phyloP scores from a whole-genome alignment of 2,113 vertebrate genomes.

The Lates calcarifer region DNA sequence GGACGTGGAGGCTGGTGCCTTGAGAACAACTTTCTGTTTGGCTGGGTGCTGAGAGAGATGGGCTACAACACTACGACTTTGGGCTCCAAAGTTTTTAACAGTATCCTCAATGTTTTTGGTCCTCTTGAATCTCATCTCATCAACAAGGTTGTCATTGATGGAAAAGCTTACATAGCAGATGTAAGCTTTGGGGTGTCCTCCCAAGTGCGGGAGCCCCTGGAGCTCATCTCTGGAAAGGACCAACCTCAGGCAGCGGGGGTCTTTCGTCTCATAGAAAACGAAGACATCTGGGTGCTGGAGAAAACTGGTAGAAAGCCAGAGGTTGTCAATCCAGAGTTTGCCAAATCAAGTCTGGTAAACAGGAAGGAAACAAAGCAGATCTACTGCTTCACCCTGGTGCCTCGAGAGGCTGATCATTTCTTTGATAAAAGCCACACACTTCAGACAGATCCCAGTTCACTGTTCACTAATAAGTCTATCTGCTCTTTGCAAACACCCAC shows the following conservation, averaged over 20 bases:
- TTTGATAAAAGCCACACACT: conserved; percentile 65
- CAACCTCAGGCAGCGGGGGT: conserved; percentile 84
- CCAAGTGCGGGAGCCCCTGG: conserved; percentile 89
- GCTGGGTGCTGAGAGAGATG: conserved; percentile 88
- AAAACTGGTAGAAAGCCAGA: conserved; percentile 83
- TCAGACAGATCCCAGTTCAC: conserved; percentile 83
- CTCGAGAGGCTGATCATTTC: conserved; percentile 83
- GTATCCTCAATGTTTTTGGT: conserved; percentile 24
- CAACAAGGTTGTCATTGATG: conserved; percentile 81
- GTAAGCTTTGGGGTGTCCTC: conserved; percentile 86
- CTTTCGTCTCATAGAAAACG: conserved; percentile 84
- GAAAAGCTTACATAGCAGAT: conserved; percentile 85
- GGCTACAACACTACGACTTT: conserved; percentile 82
- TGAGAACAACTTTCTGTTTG: conserved; percentile 89
- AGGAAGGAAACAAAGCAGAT: conserved; percentile 77
- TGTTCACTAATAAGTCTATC: conserved; percentile 89
- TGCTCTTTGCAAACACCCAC: conserved; percentile 87
- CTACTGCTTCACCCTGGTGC: conserved; percentile 86
- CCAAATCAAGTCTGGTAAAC: conserved; percentile 80
- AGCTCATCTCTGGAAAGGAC: conserved; percentile 85
- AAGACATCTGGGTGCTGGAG: conserved; percentile 85
- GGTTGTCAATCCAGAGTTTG: conserved; percentile 83
- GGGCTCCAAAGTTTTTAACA: conserved; percentile 79
- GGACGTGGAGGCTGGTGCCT: conserved; percentile 90
- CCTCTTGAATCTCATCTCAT: conserved; percentile 67